Percentiles rank a stretch among this genome's conserved stretches.
phyloP scores from a whole-genome alignment of 2,888 invertebrate species.

The Microchrysa polita region DNA sequence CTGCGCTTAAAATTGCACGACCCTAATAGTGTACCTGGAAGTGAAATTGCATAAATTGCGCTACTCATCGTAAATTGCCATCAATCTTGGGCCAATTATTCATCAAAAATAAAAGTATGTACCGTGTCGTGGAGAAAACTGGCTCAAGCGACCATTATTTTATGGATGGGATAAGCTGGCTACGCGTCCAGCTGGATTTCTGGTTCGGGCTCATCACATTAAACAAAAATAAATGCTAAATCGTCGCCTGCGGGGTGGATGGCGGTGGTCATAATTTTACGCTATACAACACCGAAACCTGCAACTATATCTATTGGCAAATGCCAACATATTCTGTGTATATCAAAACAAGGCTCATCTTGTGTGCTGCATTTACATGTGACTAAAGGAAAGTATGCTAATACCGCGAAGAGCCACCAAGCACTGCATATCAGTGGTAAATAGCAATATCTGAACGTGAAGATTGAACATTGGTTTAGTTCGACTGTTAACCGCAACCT shows the following conservation, averaged over 20 bases:
- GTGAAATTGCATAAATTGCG: slow-evolving; percentile 49
- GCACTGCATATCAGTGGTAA: no score
- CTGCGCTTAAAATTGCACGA: not conserved
- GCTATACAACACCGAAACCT: slow-evolving; percentile 19
- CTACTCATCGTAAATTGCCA: slow-evolving; percentile 48
- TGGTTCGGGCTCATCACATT: slow-evolving; percentile 45
- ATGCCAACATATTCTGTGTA: slow-evolving; percentile 3
- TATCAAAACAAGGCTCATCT: no score
- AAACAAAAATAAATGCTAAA: slow-evolving; percentile 45
- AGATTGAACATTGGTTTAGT: not conserved
- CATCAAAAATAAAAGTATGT: slow-evolving; percentile 42
- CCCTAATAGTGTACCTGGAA: slow-evolving; percentile 47
- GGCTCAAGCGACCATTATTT: slow-evolving; percentile 21
- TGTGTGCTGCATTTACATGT: not conserved
- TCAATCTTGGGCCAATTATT: slow-evolving; percentile 50
- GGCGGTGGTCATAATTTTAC: slow-evolving; percentile 33
- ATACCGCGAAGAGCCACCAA: slow-evolving; percentile 24
- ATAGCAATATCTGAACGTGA: not conserved
- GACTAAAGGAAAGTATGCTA: not conserved
- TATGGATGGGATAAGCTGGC: not conserved
- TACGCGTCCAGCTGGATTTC: no score
- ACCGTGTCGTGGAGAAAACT: slow-evolving; percentile 41
- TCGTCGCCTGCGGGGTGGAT: slow-evolving; percentile 37
- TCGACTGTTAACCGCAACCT: not conserved
- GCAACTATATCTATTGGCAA: slow-evolving; percentile 4